Percentiles rank a stretch among this genome's conserved stretches.
phyloP scores from a whole-genome alignment of 2,888 invertebrate species.

The Meteorus cinctellus region DNA sequence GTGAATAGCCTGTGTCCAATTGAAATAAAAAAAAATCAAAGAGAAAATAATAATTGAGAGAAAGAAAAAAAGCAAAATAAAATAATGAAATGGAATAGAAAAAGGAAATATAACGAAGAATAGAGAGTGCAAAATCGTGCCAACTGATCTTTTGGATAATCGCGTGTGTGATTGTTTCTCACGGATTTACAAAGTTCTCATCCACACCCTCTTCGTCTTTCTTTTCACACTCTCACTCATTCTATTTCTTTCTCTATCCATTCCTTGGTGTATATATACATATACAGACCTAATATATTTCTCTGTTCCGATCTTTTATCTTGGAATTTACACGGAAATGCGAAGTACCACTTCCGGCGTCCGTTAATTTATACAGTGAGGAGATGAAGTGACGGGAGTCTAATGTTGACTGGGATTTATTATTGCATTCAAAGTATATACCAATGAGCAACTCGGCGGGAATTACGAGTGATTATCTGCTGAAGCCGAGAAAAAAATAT shows the following conservation, averaged over 20 bases:
- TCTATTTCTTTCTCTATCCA: conserved; percentile 3
- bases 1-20: conserved; percentile 36
- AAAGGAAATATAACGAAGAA: conserved; percentile 1
- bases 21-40: conserved; percentile 18
- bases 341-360: conserved; percentile 41
- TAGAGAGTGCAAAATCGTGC: conserved; percentile 37
- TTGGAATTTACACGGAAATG: conserved; percentile 35
- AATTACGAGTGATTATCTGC: conserved; percentile 3
- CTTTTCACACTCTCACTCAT: not conserved
- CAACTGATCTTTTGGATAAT: conserved; percentile 26
- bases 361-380: conserved; percentile 14
- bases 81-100: not conserved
- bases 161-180: conserved; percentile 34
- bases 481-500: not conserved
- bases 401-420: conserved; percentile 24
- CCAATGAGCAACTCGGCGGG: conserved; percentile 3
- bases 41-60: conserved; percentile 22
- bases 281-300: not conserved
- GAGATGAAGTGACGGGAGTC: not conserved
- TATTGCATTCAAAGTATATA: conserved; percentile 5
- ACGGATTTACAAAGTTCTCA: conserved; percentile 32
- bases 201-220: conserved; percentile 6
- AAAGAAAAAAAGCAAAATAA: not conserved
- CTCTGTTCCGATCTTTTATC: conserved; percentile 22
- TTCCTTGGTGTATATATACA: not conserved